Conservation (phyloP, 2,797 vertebrate genomes). For the Miichthys miiuy region DNA sequence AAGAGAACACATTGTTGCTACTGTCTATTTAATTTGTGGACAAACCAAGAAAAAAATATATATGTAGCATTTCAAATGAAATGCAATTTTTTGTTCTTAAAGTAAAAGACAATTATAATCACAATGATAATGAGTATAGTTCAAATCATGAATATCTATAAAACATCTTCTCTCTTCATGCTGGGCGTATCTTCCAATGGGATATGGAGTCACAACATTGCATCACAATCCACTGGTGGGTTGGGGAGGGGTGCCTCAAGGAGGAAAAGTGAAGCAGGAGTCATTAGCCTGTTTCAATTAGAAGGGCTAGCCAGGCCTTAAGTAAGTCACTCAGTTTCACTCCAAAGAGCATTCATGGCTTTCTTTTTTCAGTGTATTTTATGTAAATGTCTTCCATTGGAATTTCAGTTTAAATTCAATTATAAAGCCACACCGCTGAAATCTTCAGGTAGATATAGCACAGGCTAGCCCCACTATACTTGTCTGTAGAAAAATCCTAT, state of each 20-base stretch:
- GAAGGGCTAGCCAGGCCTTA: slow-evolving; percentile 38
- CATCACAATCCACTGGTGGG: slow-evolving; percentile 84
- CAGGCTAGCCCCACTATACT: slow-evolving; percentile 43
- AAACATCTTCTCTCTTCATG: slow-evolving; percentile 88
- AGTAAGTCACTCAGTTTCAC: slow-evolving; percentile 33
- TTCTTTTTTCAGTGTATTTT: slow-evolving; percentile 10
- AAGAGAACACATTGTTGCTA: slow-evolving; percentile 67
- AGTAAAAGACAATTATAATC: slow-evolving; percentile 78
- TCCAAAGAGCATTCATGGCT: slow-evolving; percentile 19
- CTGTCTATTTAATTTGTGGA: slow-evolving; percentile 87
- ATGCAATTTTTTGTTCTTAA: slow-evolving; percentile 73
- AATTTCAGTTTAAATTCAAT: slow-evolving; percentile 37
- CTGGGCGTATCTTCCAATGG: slow-evolving; percentile 82
- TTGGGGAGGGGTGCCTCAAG: slow-evolving; percentile 48
- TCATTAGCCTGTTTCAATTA: slow-evolving; percentile 56
- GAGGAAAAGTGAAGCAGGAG: slow-evolving; percentile 73
- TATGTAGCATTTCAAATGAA: slow-evolving; percentile 84
- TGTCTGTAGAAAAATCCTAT: slow-evolving; percentile 34
- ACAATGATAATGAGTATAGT: slow-evolving; percentile 79
- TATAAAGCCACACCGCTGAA: slow-evolving; percentile 25
- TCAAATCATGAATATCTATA: slow-evolving; percentile 80
- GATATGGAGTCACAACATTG: slow-evolving; percentile 83
- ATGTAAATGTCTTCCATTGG: slow-evolving; percentile 28
- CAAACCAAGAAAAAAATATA: slow-evolving; percentile 82
- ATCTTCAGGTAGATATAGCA: slow-evolving; percentile 37